Conservation (phyloP, 2,797 vertebrate genomes). For the Urocyon cinereoargenteus region DNA sequence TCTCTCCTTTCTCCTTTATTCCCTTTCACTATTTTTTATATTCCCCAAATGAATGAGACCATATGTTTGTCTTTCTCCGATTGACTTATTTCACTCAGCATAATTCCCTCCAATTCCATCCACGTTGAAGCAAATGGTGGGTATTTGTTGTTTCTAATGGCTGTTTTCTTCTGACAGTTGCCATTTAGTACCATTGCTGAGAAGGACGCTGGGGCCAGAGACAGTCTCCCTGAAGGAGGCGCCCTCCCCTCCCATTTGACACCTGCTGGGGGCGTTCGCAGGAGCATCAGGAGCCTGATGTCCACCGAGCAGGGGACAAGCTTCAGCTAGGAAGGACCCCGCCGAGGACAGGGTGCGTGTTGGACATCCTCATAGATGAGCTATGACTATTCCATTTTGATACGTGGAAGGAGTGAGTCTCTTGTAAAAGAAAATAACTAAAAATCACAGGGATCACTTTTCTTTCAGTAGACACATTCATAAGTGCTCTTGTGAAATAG, state of each 20-base stretch:
- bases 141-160: no score
- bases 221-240: accelerated
- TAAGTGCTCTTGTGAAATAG: accelerated
- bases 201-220: accelerated
- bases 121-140: no score
- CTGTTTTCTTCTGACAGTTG: neutral
- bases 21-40: no score
- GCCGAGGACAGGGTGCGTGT: accelerated
- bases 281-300: neutral
- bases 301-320: neutral
- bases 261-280: accelerated
- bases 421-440: neutral
- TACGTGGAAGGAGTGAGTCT: neutral
- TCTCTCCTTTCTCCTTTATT: no score
- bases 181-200: accelerated
- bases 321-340: neutral
- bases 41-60: no score
- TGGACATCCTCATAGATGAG: neutral
- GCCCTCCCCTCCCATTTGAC: accelerated
- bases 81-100: no score
- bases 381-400: neutral
- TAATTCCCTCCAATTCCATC: no score
- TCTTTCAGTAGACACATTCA: neutral
- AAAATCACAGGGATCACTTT: neutral
- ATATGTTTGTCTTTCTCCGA: no score